phyloP scores from a whole-genome alignment of 2,797 vertebrate genomes.

The Girardinus metallicus region DNA sequence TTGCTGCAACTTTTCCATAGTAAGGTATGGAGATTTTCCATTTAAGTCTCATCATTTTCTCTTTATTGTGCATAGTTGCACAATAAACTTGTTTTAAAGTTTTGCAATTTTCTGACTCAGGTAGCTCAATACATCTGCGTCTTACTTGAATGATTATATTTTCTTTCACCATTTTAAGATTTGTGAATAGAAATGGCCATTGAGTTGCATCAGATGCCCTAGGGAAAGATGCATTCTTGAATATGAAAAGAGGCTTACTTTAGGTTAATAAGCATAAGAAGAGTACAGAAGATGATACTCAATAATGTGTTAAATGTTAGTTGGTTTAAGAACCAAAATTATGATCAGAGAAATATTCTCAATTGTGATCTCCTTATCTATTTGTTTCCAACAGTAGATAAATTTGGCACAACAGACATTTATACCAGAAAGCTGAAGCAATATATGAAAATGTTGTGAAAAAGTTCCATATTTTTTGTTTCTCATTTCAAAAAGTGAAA shows the following conservation, averaged over 20 bases:
- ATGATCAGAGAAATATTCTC: not conserved
- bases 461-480: not conserved
- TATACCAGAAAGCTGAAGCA: not conserved
- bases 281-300: not conserved
- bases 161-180: not conserved
- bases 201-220: not conserved
- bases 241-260: not conserved
- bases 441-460: not conserved
- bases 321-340: not conserved
- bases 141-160: not conserved
- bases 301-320: not conserved
- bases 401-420: not conserved
- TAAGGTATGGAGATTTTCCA: not conserved
- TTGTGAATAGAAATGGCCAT: not conserved
- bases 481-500: not conserved
- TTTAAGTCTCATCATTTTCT: not conserved
- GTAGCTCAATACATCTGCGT: not conserved
- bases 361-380: not conserved
- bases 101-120: not conserved
- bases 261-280: not conserved
- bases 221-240: not conserved
- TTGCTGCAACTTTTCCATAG: not conserved
- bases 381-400: not conserved
- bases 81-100: not conserved
- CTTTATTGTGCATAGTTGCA: not conserved